These are phyloP conservation scores for Thripadectes ignobilis DNA, from an alignment of 2,797 vertebrate species.

Conservation along the genomic window DNA sequence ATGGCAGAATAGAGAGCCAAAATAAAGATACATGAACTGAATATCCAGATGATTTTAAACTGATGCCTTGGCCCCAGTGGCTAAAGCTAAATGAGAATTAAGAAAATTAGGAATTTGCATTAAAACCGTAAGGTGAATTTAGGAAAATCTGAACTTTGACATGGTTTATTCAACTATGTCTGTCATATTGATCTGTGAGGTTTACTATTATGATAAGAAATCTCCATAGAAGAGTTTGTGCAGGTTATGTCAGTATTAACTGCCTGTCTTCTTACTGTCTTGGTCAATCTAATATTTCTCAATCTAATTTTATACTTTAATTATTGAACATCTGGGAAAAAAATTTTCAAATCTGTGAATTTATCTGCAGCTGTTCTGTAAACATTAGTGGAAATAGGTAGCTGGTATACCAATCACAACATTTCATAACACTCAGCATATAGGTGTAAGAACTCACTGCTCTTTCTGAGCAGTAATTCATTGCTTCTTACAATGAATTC, in stretches of 20 bases:
- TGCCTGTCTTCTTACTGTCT: background rate
- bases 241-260: background rate
- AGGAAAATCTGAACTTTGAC: background rate
- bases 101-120: background rate
- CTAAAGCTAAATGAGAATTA: background rate
- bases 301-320: background rate
- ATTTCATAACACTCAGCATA: background rate
- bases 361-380: background rate
- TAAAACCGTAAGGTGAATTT: background rate
- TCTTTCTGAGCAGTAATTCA: slow-evolving; percentile 6
- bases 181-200: background rate
- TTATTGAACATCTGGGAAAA: background rate
- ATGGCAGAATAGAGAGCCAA: background rate
- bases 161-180: background rate
- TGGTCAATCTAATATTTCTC: background rate
- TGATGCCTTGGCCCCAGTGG: rapidly evolving
- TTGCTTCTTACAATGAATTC: background rate
- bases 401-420: background rate
- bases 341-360: slow-evolving; percentile 12
- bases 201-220: background rate
- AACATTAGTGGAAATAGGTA: background rate
- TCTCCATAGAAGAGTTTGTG: background rate
- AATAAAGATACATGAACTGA: background rate
- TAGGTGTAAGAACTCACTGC: background rate
- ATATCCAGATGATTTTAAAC: background rate